Conservation (phyloP, 2,888 invertebrate species). For the Protodeltote pygarga region DNA sequence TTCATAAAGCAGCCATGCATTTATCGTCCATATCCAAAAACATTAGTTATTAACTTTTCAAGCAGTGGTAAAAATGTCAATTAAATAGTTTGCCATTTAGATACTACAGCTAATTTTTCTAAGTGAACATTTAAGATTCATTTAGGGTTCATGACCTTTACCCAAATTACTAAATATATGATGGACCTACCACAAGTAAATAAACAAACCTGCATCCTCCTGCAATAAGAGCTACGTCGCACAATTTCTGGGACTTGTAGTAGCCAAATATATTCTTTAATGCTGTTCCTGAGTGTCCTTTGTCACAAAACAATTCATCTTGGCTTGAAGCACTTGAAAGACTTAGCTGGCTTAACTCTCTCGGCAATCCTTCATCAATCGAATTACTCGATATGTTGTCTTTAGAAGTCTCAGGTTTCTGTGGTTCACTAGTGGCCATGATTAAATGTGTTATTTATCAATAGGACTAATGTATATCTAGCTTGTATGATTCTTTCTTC, state of each 20-base stretch:
- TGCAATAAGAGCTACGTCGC: slow-evolving; percentile 95
- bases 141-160: slow-evolving; percentile 31
- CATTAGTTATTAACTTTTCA: no score
- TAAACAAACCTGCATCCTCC: slow-evolving; percentile 88
- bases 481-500: slow-evolving; percentile 8
- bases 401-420: slow-evolving; percentile 75
- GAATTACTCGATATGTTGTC: slow-evolving; percentile 84
- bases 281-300: slow-evolving; percentile 93
- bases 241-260: slow-evolving; percentile 93
- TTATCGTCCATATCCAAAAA: no score
- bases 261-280: slow-evolving; percentile 94
- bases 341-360: slow-evolving; percentile 90
- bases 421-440: slow-evolving; percentile 79
- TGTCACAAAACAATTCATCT: slow-evolving; percentile 92
- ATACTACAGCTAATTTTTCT: neutral
- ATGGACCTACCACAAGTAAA: slow-evolving; percentile 26
- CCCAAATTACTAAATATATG: neutral
- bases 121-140: neutral
- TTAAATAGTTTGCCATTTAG: no score
- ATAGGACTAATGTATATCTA: neutral
- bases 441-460: slow-evolving; percentile 33
- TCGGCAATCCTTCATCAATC: slow-evolving; percentile 87
- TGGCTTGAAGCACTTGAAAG: slow-evolving; percentile 90
- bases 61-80: no score
- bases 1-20: no score